Conservation (phyloP, 2,888 invertebrate species). For the Diachrysia chrysitis region DNA sequence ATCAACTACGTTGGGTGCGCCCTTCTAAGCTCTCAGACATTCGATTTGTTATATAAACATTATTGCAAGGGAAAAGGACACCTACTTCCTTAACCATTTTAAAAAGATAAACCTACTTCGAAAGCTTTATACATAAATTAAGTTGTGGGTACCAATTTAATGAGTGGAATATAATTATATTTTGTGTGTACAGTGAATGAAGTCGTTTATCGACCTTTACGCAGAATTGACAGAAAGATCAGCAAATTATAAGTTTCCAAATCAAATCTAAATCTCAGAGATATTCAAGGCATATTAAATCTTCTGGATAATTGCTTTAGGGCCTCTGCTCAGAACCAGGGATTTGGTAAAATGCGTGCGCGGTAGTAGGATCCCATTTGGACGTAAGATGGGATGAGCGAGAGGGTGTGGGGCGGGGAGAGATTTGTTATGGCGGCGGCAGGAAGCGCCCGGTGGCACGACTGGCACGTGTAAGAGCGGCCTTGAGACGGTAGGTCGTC, state of each 20-base stretch:
- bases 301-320: conserved; percentile 34
- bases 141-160: no score
- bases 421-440: conserved; percentile 87
- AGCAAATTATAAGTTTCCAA: conserved; percentile 10
- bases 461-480: conserved; percentile 86
- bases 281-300: conserved; percentile 34
- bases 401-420: conserved; percentile 76
- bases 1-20: no score
- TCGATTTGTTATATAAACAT: no score
- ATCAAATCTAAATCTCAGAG: conserved; percentile 14
- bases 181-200: neutral
- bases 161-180: neutral
- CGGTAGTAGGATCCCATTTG: conserved; percentile 39
- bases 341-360: conserved; percentile 56
- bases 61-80: no score
- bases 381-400: conserved; percentile 60
- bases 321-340: conserved; percentile 53
- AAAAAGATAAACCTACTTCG: no score
- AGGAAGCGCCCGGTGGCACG: conserved; percentile 85
- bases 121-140: no score
- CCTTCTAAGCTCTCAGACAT: no score
- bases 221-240: conserved; percentile 1
- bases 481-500: conserved; percentile 87
- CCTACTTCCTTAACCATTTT: no score
- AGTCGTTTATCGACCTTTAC: neutral